These are phyloP conservation scores for Forficula auricularia DNA, from an alignment of 1,140 invertebrate species.

Conservation along the genomic window DNA sequence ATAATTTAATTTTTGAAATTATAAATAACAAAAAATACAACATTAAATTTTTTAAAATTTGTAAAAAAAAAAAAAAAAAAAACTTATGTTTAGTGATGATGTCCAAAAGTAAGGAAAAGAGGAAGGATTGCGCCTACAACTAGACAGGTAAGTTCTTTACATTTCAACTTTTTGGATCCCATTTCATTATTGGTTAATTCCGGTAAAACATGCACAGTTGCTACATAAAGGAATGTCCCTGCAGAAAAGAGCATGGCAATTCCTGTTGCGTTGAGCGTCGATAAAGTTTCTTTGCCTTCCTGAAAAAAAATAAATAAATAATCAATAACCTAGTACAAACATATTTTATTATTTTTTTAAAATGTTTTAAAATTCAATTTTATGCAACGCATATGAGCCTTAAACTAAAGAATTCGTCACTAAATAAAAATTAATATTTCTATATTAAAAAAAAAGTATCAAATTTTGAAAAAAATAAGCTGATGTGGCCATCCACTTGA, in stretches of 20 bases:
- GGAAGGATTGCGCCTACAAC: conserved; percentile 74
- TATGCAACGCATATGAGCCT: not conserved
- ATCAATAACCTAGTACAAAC: too few species aligned
- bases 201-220: conserved; percentile 93
- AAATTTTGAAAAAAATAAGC: too few species aligned
- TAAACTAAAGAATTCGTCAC: not conserved
- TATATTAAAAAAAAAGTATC: not conserved
- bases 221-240: conserved; percentile 96
- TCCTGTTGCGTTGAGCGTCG: conserved; percentile 78
- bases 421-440: not conserved
- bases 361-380: not conserved
- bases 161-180: conserved; percentile 38
- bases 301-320: conserved; percentile 22
- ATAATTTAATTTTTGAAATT: too few species aligned
- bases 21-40: too few species aligned
- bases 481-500: too few species aligned
- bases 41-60: too few species aligned
- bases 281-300: conserved; percentile 50
- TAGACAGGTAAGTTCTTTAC: conserved; percentile 63
- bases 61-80: too few species aligned
- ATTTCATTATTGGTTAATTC: conserved; percentile 49
- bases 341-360: too few species aligned
- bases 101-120: conserved; percentile 70
- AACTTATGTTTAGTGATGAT: conserved; percentile 64
- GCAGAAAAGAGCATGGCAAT: conserved; percentile 97